Base-by-base conservation (phyloP, 2,113 vertebrate genomes). In the Conger conger region DNA sequence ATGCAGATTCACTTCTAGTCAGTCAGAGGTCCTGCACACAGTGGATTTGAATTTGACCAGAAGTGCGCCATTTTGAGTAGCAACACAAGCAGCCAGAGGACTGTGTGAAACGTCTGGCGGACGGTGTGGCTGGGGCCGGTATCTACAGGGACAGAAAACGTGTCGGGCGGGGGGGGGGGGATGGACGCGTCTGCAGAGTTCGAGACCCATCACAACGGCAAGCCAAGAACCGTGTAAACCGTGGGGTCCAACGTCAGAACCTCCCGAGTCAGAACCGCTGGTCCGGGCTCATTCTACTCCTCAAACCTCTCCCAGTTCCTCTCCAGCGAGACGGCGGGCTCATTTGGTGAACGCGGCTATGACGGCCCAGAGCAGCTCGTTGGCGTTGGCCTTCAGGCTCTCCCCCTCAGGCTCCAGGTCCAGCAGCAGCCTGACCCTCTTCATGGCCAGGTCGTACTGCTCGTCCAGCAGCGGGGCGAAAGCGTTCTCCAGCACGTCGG, bases 331-430 rank as follows among this genome's bases (percentile, higher is more conserved):
- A 50, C n/a, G 78, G 84, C 90, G 27, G 82, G 85, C 90, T 96
- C 95, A 99, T 91, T 99, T 99, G 88, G 97, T 99, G 91, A 99
- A 99, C 20, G 98, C 97, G 0, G 98, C 96, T 89, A 99, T 96
- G 37, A 98, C 97, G 1, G 97, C 97, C 98, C 98, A 99, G 33
- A 99, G 92, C 86, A 99, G 94, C 95, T 99, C 97, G 36, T 94
- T 98, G 0, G 96, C 89, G 87, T 93, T 97, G 91, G 95, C 87
- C 94, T 99, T 99, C 92, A 96, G 91, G 95, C 97, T 97, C 90
- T 99, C 97, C 2, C 96, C 96, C 88, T 99, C 98, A 0, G 98
- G 97, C 92, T 99, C 97, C 91, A 99, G 93, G 92, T 99, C 98
- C 38, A 99, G 95, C 35, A 99, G 95, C 92, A 97, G 96, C 50